A percentile compares a stretch with the other conserved stretches of the same genome.
Conservation (phyloP, 2,888 invertebrate genomes). For the Chaetogeoica ovagalla region DNA sequence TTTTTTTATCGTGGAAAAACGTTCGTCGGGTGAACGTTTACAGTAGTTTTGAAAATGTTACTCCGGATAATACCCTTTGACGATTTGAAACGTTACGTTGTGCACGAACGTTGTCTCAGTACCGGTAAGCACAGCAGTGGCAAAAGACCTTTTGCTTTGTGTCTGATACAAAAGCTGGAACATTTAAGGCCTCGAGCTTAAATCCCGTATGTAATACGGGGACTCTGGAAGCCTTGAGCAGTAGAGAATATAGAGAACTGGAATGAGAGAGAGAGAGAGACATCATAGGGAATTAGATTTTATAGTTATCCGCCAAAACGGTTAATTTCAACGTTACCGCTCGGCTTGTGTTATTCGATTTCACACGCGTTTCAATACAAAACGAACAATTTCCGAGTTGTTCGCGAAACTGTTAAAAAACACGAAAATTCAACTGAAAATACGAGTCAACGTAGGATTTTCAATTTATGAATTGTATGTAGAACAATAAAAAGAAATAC, state of each 20-base stretch:
- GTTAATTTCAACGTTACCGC: conserved; percentile 19
- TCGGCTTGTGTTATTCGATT: no score
- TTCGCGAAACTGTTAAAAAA: no score
- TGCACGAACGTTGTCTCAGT: neutral
- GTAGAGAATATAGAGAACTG: neutral
- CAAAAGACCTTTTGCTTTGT: conserved; percentile 28
- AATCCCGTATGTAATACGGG: neutral
- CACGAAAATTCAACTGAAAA: no score
- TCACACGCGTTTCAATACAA: no score
- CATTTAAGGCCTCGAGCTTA: conserved; percentile 32
- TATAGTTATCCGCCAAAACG: neutral
- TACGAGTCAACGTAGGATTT: no score
- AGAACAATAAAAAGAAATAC: no score
- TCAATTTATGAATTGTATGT: no score
- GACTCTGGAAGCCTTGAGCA: conserved; percentile 31
- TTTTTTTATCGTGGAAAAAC: no score
- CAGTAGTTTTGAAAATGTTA: neutral
- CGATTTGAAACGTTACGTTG: conserved; percentile 20
- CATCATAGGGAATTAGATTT: conserved; percentile 8
- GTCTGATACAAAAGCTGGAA: conserved; percentile 18
- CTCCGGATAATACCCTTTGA: neutral
- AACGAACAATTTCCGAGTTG: no score
- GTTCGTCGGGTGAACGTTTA: conserved; percentile 13
- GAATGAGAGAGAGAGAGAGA: neutral
- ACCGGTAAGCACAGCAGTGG: neutral